phyloP scores from a whole-genome alignment of 2,888 invertebrate species.

The Cenopis cana region DNA sequence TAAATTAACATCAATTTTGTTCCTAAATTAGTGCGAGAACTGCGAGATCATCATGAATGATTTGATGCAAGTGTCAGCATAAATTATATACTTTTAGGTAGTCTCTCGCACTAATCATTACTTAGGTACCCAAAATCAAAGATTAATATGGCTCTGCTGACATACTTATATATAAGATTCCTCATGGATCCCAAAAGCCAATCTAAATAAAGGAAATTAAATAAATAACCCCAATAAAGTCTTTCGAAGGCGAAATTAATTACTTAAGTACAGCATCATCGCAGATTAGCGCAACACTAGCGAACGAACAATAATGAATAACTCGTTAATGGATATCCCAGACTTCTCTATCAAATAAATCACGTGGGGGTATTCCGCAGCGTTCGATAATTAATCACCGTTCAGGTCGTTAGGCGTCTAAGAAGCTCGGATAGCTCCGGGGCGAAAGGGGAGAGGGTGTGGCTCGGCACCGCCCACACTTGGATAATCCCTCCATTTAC shows the following conservation, averaged over 20 bases:
- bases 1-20: too few relatives aligned
- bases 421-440: conserved; percentile 67
- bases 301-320: conserved; percentile 61
- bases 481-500: conserved; percentile 85
- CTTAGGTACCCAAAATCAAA: too few relatives aligned
- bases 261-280: conserved; percentile 53
- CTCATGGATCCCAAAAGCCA: neutral
- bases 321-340: conserved; percentile 67
- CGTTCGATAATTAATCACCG: conserved; percentile 79
- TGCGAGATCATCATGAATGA: too few relatives aligned
- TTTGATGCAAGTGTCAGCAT: too few relatives aligned
- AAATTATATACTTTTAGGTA: too few relatives aligned
- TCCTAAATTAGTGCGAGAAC: too few relatives aligned
- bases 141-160: too few relatives aligned
- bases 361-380: conserved; percentile 65
- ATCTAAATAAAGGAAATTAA: neutral
- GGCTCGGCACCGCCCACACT: conserved; percentile 78
- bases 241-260: conserved; percentile 39
- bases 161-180: too few relatives aligned
- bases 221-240: neutral
- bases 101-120: too few relatives aligned
- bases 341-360: conserved; percentile 78
- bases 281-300: conserved; percentile 50
- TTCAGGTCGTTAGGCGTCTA: conserved; percentile 75
- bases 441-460: conserved; percentile 78